phyloP scores from a whole-genome alignment of 2,888 invertebrate genomes.

The Drosophila robusta region DNA sequence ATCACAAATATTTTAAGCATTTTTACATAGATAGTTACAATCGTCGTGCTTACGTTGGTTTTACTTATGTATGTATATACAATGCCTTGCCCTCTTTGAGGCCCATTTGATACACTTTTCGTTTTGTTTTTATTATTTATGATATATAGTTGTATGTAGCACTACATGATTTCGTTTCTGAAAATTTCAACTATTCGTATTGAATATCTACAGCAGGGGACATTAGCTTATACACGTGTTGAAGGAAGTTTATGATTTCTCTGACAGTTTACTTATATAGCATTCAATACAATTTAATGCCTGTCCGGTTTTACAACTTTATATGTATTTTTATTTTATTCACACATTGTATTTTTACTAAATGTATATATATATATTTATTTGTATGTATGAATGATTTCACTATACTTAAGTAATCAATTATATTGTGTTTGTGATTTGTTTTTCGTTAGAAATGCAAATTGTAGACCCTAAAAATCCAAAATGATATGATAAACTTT shows the following conservation, averaged over 20 bases:
- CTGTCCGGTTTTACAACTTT: constrained; percentile 11
- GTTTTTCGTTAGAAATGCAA: constrained; percentile 53
- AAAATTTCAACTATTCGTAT: constrained; percentile 61
- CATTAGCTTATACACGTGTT: constrained; percentile 51
- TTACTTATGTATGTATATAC: constrained; percentile 57
- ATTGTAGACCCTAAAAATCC: constrained; percentile 39
- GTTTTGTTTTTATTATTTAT: constrained; percentile 15
- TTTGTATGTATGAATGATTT: constrained; percentile 35
- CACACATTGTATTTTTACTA: constrained; percentile 30
- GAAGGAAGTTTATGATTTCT: constrained; percentile 71
- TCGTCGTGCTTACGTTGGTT: constrained; percentile 54
- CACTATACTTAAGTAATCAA: constrained; percentile 39
- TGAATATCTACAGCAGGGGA: constrained; percentile 70
- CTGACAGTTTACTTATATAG: constrained; percentile 30
- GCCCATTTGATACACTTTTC: constrained; percentile 42
- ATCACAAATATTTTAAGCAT: constrained; percentile 82
- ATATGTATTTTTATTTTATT: constrained; percentile 26
- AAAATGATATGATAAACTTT: constrained; percentile 57
- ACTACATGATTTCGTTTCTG: constrained; percentile 48
- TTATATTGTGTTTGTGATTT: constrained; percentile 22
- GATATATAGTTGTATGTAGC: constrained; percentile 20
- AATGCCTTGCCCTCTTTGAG: constrained; percentile 34
- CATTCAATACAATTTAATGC: constrained; percentile 38
- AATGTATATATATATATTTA: constrained; percentile 25
- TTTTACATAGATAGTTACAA: constrained; percentile 81